Evolutionary conservation across 2,113 vertebrate species (phyloP).

Genomic region (Trichomycterus rosablanca): DNA sequence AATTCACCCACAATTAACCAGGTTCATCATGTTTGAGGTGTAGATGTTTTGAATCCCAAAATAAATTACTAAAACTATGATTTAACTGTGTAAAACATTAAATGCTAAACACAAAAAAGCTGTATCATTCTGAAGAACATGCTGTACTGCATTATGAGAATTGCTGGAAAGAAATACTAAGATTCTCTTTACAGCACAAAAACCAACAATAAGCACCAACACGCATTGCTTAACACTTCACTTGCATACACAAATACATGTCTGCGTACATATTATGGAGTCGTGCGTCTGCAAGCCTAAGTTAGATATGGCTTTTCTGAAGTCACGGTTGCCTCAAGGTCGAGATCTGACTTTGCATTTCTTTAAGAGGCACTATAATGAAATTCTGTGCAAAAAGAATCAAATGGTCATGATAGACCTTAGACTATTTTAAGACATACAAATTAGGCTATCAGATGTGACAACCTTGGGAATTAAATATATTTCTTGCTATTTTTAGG

Average conservation of each 20-base stretch:
- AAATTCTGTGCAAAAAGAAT: conserved; percentile 30
- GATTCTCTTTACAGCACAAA: not conserved
- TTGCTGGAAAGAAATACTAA: too few species aligned
- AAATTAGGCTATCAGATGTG: not conserved
- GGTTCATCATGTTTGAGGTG: too few species aligned
- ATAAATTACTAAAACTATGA: too few species aligned
- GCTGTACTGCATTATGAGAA: too few species aligned
- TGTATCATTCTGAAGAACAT: too few species aligned
- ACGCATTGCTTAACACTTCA: conserved; percentile 18
- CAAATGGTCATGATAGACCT: conserved; percentile 3
- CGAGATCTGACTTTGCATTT: conserved; percentile 13
- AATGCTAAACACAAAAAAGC: too few species aligned
- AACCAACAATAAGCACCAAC: not conserved
- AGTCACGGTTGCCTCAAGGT: not conserved
- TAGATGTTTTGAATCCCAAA: too few species aligned
- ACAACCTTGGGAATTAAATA: conserved; percentile 8
- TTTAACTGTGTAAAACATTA: too few species aligned
- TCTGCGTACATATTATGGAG: conserved; percentile 17
- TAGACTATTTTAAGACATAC: conserved; percentile 3
- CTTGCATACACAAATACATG: conserved; percentile 12
- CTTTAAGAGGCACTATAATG: conserved; percentile 32
- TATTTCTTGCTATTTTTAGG: not conserved
- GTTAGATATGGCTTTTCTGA: conserved; percentile 25
- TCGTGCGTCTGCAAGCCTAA: conserved; percentile 8
- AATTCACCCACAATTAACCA: too few species aligned